A percentile compares a stretch with the other conserved stretches of the same genome.
These are phyloP conservation scores for Drosophila funebris DNA, from an alignment of 1,140 invertebrate genomes.

Conservation along the genomic window DNA sequence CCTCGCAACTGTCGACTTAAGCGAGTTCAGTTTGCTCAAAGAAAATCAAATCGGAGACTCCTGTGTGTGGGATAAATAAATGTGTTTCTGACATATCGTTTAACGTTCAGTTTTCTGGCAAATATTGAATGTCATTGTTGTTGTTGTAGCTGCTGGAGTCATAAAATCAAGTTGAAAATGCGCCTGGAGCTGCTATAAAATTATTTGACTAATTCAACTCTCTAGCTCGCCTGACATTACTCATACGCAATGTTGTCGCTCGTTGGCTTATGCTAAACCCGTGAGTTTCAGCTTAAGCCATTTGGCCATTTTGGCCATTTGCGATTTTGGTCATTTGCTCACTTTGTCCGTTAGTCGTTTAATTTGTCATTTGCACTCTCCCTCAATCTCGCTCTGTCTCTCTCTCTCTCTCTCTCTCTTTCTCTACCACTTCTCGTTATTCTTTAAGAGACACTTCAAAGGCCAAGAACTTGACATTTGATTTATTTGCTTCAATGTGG, in stretches of 20 bases:
- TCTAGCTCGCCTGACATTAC: constrained; percentile 26
- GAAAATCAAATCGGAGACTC: no score
- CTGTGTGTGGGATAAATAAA: constrained; percentile 1
- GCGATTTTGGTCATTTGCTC: not conserved
- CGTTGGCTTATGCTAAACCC: not conserved
- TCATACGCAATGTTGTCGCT: constrained; percentile 54
- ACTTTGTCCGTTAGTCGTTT: not conserved
- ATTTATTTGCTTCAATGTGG: constrained; percentile 64
- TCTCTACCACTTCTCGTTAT: constrained; percentile 6
- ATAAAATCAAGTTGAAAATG: constrained; percentile 16
- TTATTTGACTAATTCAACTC: constrained; percentile 14
- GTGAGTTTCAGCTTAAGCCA: not conserved
- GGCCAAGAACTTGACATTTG: constrained; percentile 69
- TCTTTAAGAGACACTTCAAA: constrained; percentile 56
- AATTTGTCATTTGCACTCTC: constrained; percentile 3
- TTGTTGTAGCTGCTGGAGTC: not conserved
- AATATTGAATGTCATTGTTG: constrained; percentile 2
- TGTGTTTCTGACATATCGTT: not conserved
- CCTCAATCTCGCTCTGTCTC: not conserved
- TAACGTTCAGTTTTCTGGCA: constrained; percentile 12
- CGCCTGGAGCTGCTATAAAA: constrained; percentile 21
- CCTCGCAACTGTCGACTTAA: no score
- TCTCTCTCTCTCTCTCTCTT: not conserved
- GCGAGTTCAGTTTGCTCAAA: no score
- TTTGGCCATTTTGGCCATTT: not conserved